Percentiles rank a stretch among this genome's conserved stretches.
Conservation (phyloP, 2,797 vertebrate species). For the Sebastes elongatus region DNA sequence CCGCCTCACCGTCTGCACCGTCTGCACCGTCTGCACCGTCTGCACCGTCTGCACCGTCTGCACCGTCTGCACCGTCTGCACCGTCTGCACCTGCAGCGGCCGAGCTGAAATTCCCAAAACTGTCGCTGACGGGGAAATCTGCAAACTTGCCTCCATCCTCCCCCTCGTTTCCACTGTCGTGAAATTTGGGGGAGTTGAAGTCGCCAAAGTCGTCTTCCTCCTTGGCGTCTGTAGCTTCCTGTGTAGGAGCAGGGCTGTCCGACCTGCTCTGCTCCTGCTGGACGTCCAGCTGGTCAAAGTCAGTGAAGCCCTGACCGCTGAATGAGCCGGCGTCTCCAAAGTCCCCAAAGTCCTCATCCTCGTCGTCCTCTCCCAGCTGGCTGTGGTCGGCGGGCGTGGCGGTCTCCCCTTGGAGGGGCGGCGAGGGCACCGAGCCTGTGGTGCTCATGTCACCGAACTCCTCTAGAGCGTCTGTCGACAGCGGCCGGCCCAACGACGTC, state of each 20-base stretch:
- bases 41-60: slow-evolving; percentile 35
- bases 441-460: slow-evolving; percentile 89
- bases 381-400: slow-evolving; percentile 74
- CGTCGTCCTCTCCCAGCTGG: slow-evolving; percentile 79
- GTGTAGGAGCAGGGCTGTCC: not conserved
- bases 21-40: slow-evolving; percentile 35
- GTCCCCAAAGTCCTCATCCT: slow-evolving; percentile 80
- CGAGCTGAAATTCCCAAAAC: slow-evolving; percentile 93
- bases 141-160: slow-evolving; percentile 47
- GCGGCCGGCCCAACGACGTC: slow-evolving; percentile 72
- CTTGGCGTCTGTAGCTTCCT: not conserved
- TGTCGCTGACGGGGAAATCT: slow-evolving; percentile 85
- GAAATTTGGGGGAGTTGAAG: slow-evolving; percentile 80
- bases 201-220: slow-evolving; percentile 85
- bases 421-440: slow-evolving; percentile 77
- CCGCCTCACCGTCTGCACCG: not conserved
- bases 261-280: not conserved
- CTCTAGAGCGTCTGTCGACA: slow-evolving; percentile 82
- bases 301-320: slow-evolving; percentile 63
- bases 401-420: slow-evolving; percentile 72
- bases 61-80: not conserved
- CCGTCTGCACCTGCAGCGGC: slow-evolving; percentile 71
- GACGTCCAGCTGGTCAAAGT: slow-evolving; percentile 67
- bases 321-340: slow-evolving; percentile 79
- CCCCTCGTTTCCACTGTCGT: not conserved